Conservation (phyloP, 2,888 invertebrate genomes). For the Tenthredo livida region DNA sequence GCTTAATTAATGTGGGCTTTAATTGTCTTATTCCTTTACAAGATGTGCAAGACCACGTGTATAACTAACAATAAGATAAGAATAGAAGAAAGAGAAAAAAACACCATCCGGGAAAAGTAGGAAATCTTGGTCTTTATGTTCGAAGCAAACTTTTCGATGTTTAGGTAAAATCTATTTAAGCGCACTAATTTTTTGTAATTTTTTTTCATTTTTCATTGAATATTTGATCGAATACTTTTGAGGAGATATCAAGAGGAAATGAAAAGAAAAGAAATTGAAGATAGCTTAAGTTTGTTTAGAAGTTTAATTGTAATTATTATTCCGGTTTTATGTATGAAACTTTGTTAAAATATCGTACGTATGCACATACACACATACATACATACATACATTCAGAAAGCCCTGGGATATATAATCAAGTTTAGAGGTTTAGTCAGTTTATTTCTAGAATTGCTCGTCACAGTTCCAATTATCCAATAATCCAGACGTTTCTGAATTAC, state of each 20-base stretch:
- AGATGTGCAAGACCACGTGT: not conserved
- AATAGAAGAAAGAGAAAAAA: not conserved
- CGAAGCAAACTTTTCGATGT: too few relatives aligned
- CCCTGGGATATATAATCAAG: constrained; percentile 9
- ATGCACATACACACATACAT: too few relatives aligned
- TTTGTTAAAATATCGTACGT: not conserved
- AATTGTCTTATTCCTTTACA: constrained; percentile 63
- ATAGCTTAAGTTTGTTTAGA: too few relatives aligned
- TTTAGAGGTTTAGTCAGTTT: constrained; percentile 29
- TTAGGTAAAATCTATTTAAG: too few relatives aligned
- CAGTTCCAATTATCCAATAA: constrained; percentile 47
- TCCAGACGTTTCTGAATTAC: constrained; percentile 42
- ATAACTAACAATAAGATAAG: not conserved
- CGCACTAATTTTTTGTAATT: too few relatives aligned
- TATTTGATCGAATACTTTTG: too few relatives aligned
- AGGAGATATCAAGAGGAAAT: not conserved
- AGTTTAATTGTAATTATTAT: too few relatives aligned
- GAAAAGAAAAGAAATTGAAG: not conserved
- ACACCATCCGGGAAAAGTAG: too few relatives aligned
- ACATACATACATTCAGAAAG: not conserved
- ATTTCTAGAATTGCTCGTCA: constrained; percentile 48
- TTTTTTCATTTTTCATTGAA: too few relatives aligned
- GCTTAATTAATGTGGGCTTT: constrained; percentile 71
- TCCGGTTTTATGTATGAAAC: not conserved
- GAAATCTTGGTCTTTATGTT: not conserved